Conservation (phyloP, 2,888 invertebrate species). For the Onthophagus sagittarius region DNA sequence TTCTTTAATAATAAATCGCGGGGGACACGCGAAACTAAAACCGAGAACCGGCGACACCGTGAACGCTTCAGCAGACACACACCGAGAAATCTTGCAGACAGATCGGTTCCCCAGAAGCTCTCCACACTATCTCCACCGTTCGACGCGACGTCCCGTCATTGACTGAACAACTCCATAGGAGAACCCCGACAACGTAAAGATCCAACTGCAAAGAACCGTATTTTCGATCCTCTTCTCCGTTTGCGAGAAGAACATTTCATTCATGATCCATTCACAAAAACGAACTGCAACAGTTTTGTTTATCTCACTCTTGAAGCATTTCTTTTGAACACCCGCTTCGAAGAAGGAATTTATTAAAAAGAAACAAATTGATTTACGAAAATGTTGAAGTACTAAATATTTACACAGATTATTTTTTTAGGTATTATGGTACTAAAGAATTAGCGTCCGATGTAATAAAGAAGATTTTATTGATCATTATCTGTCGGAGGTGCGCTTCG, state of each 20-base stretch:
- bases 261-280: neutral
- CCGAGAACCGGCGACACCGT: neutral
- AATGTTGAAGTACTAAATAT: neutral
- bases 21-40: neutral
- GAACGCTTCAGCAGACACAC: too few species aligned
- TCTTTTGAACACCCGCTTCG: too few species aligned
- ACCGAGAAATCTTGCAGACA: neutral
- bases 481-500: neutral
- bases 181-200: neutral
- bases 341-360: too few species aligned
- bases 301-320: too few species aligned
- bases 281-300: too few species aligned
- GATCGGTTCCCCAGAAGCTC: neutral
- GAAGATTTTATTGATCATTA: neutral
- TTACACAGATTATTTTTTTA: neutral
- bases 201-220: neutral
- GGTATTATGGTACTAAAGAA: neutral
- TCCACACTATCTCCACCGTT: neutral
- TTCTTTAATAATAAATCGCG: neutral
- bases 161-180: neutral
- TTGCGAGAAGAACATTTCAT: neutral
- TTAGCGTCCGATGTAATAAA: neutral
- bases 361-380: too few species aligned
- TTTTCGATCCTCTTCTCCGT: neutral
- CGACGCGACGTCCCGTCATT: neutral